Evolutionary conservation across 92 coral and sea anemone genomes (phyloP).

Genomic region (Heteractis magnifica): DNA sequence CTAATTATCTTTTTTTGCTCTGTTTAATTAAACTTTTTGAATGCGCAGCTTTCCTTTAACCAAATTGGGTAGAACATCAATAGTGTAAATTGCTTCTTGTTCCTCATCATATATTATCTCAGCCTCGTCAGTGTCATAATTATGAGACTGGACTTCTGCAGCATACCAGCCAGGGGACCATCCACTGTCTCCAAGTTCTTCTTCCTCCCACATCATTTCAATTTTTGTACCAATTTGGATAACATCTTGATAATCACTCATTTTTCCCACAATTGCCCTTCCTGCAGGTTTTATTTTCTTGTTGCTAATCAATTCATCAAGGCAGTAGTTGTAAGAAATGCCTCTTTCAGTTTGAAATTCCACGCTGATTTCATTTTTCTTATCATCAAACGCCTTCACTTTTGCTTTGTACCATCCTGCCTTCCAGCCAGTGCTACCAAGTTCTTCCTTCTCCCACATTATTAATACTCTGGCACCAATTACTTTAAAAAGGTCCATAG

Average conservation of each 20-base stretch:
- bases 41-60: background rate
- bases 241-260: slow-evolving; percentile 17
- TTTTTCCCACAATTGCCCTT: background rate
- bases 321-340: background rate
- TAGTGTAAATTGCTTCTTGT: slow-evolving; percentile 9
- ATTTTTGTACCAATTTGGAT: slow-evolving; percentile 30
- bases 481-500: background rate
- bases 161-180: slow-evolving; percentile 31
- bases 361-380: slow-evolving; percentile 2
- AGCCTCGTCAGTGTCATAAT: slow-evolving; percentile 25
- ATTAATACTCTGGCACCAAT: slow-evolving; percentile 22
- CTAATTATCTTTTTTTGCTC: too few species aligned
- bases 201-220: slow-evolving; percentile 20
- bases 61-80: slow-evolving; percentile 13
- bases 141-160: slow-evolving; percentile 21
- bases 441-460: slow-evolving; percentile 26
- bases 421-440: slow-evolving; percentile 28
- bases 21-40: background rate
- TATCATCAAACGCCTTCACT: background rate
- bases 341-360: slow-evolving; percentile 22
- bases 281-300: slow-evolving; percentile 5
- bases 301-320: background rate
- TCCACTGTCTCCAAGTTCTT: slow-evolving; percentile 33
- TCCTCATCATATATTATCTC: slow-evolving; percentile 21
- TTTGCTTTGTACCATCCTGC: slow-evolving; percentile 25